Conservation (phyloP, 2,888 invertebrate genomes). For the Halictus ligatus region DNA sequence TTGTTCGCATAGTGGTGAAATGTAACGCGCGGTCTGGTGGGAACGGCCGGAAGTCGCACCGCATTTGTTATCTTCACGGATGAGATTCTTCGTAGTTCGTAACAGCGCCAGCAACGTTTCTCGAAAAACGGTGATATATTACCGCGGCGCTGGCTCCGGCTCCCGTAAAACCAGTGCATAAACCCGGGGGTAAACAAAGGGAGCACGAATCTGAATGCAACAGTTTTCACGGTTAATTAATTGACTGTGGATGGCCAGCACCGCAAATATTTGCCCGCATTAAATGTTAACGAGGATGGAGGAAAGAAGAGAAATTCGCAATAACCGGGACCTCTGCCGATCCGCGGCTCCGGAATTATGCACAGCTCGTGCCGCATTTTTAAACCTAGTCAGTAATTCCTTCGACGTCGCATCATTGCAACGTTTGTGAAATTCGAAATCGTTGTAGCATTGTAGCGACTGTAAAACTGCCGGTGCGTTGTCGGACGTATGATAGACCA, state of each 20-base stretch:
- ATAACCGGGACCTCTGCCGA: not conserved
- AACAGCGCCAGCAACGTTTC: conserved; percentile 26
- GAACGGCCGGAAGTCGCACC: conserved; percentile 40
- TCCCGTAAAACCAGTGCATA: not conserved
- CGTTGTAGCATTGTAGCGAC: too few relatives aligned
- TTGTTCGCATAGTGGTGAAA: not conserved
- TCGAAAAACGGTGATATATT: conserved; percentile 36
- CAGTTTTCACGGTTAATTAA: conserved; percentile 40
- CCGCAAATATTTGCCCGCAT: conserved; percentile 18
- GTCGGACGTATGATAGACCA: too few relatives aligned
- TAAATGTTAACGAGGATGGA: conserved; percentile 16
- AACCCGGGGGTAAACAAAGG: conserved; percentile 27
- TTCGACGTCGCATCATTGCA: too few relatives aligned
- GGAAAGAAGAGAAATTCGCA: not conserved
- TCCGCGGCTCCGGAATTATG: not conserved
- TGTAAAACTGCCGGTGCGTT: too few relatives aligned
- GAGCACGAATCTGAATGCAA: conserved; percentile 9
- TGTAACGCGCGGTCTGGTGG: conserved; percentile 17
- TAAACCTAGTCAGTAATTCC: not conserved
- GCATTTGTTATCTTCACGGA: conserved; percentile 59
- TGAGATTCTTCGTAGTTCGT: conserved; percentile 37
- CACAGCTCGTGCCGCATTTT: not conserved
- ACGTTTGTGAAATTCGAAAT: too few relatives aligned
- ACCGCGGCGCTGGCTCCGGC: not conserved
- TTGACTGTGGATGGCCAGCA: conserved; percentile 2